Conservation (phyloP, 2,888 invertebrate genomes). For the Ischnus inquisitorius region DNA sequence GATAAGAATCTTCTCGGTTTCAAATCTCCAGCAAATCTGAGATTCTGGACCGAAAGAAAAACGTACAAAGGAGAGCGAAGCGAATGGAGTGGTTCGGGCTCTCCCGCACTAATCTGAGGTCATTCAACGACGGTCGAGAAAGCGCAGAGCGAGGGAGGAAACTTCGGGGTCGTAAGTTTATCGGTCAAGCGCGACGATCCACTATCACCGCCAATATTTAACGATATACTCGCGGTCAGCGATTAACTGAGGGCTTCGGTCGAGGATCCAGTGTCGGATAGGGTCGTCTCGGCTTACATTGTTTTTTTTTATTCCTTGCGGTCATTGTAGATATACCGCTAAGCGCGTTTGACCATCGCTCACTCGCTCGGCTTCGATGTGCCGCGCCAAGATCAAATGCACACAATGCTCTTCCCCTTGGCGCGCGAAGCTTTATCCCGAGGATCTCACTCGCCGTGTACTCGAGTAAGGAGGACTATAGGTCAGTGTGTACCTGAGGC, state of each 20-base stretch:
- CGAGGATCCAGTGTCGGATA: constrained; percentile 35
- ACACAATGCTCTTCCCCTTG: constrained; percentile 13
- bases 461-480: constrained; percentile 50
- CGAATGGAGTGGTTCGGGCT: too few relatives aligned
- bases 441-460: constrained; percentile 35
- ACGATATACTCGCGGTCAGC: constrained; percentile 25
- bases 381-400: constrained; percentile 27
- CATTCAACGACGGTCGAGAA: background rate
- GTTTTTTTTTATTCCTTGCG: constrained; percentile 27
- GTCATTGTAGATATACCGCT: constrained; percentile 12
- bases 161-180: background rate
- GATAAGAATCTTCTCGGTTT: background rate
- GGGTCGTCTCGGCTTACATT: constrained; percentile 43
- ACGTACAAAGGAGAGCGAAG: too few relatives aligned
- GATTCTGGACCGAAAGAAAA: background rate
- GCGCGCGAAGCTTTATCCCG: constrained; percentile 37
- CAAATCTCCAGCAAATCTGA: background rate
- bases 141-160: background rate
- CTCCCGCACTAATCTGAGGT: background rate
- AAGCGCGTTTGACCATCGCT: background rate
- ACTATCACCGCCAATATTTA: background rate
- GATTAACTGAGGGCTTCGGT: constrained; percentile 33
- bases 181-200: background rate
- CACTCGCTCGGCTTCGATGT: background rate
- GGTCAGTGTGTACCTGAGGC: constrained; percentile 30